These are phyloP conservation scores for Metacarcinus magister DNA, from an alignment of 2,888 invertebrate species.

Conservation along the genomic window DNA sequence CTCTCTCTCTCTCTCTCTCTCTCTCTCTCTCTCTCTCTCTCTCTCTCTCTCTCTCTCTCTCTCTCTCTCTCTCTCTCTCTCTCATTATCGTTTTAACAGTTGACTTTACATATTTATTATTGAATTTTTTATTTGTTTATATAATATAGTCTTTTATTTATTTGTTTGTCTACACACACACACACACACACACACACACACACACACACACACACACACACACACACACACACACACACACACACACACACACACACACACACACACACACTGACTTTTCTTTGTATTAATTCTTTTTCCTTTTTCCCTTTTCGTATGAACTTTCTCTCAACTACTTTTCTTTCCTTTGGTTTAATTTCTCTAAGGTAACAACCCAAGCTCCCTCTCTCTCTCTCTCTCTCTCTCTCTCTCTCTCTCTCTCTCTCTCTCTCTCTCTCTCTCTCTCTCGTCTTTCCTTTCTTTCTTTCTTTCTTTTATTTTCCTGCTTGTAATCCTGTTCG, in stretches of 20 bases:
- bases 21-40: slow-evolving; percentile 26
- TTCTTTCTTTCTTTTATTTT: neutral
- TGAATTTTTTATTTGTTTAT: too few species aligned
- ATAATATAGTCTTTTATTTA: too few species aligned
- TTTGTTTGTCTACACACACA: neutral
- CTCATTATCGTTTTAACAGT: neutral
- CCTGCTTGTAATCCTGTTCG: neutral
- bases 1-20: slow-evolving; percentile 43
- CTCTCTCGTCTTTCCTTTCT: neutral
- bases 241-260: too few species aligned
- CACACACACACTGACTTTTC: neutral
- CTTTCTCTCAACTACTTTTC: neutral
- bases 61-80: neutral
- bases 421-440: slow-evolving; percentile 30
- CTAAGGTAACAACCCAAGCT: too few species aligned
- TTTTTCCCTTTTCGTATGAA: neutral
- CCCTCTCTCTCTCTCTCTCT: neutral
- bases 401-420: slow-evolving; percentile 13
- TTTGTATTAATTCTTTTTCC: neutral
- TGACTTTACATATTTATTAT: too few species aligned
- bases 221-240: too few species aligned
- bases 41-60: neutral
- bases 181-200: too few species aligned
- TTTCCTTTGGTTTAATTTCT: neutral
- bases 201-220: too few species aligned